Conservation (phyloP, 2,888 invertebrate genomes). For the Cartodere bifasciata region DNA sequence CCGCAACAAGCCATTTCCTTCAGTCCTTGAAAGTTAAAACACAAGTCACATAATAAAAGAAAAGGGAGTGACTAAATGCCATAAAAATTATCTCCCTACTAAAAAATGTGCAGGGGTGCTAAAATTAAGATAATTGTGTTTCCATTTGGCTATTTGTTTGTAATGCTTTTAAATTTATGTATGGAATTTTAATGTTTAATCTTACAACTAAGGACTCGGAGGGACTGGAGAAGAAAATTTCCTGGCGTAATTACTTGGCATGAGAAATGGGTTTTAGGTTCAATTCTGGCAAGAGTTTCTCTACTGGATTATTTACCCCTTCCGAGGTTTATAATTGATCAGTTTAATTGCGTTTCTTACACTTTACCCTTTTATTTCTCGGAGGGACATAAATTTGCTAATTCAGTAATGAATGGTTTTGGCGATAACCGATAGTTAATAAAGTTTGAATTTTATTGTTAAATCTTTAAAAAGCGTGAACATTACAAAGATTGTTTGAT, state of each 20-base stretch:
- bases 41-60: too few relatives aligned
- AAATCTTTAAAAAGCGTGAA: too few relatives aligned
- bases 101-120: constrained; percentile 25
- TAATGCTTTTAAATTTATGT: constrained; percentile 32
- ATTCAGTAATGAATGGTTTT: too few relatives aligned
- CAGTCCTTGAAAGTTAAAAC: too few relatives aligned
- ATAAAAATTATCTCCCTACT: constrained; percentile 26
- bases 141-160: constrained; percentile 33
- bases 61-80: too few relatives aligned
- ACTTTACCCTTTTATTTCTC: too few relatives aligned
- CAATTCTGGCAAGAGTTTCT: constrained; percentile 23
- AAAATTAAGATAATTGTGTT: constrained; percentile 35
- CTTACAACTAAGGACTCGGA: constrained; percentile 27
- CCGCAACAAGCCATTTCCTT: too few relatives aligned
- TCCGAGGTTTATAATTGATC: constrained; percentile 21
- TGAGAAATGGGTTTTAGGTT: constrained; percentile 29
- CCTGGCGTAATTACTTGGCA: constrained; percentile 32
- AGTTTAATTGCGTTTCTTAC: constrained; percentile 26
- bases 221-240: too few relatives aligned
- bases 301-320: constrained; percentile 12
- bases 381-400: too few relatives aligned
- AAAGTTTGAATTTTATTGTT: too few relatives aligned
- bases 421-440: too few relatives aligned
- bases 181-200: constrained; percentile 33
- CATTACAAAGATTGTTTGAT: too few relatives aligned